These are phyloP conservation scores for Zaprionus kolodkinae DNA, from an alignment of 1,140 invertebrate species.

Conservation along the genomic window DNA sequence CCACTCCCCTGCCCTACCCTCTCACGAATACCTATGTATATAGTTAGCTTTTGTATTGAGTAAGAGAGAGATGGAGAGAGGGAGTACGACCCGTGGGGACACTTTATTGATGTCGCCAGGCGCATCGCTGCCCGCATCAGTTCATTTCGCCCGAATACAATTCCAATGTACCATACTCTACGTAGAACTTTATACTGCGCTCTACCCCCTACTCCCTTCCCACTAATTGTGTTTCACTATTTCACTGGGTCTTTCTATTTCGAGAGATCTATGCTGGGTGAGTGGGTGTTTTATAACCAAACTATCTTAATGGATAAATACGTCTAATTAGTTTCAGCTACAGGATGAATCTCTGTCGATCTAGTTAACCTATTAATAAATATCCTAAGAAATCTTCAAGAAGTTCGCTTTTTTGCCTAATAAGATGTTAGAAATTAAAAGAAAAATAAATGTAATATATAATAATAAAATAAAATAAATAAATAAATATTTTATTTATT, in stretches of 20 bases:
- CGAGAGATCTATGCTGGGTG: background rate
- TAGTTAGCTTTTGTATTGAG: conserved; percentile 38
- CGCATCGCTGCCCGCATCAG: conserved; percentile 22
- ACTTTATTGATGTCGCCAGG: conserved; percentile 33
- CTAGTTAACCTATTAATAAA: too few relatives aligned
- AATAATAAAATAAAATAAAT: too few relatives aligned
- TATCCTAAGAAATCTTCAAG: too few relatives aligned
- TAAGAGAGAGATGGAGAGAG: background rate
- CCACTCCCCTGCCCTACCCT: background rate
- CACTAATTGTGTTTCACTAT: conserved; percentile 17
- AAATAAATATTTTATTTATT: too few relatives aligned
- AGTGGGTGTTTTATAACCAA: background rate
- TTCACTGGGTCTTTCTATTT: conserved; percentile 14
- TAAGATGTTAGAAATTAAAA: too few relatives aligned
- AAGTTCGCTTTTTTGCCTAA: too few relatives aligned
- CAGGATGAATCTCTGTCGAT: too few relatives aligned
- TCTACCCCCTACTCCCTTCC: background rate
- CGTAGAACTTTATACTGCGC: conserved; percentile 9
- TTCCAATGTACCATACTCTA: conserved; percentile 21
- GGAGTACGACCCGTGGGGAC: background rate
- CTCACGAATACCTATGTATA: conserved; percentile 7
- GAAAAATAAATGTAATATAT: too few relatives aligned
- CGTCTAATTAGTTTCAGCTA: background rate
- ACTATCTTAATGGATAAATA: background rate
- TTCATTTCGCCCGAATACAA: conserved; percentile 21